Percentiles rank a stretch among this genome's conserved stretches.
These are phyloP conservation scores for Caenorhabditis drosophilae DNA, from an alignment of 2,888 invertebrate genomes.

Conservation along the genomic window DNA sequence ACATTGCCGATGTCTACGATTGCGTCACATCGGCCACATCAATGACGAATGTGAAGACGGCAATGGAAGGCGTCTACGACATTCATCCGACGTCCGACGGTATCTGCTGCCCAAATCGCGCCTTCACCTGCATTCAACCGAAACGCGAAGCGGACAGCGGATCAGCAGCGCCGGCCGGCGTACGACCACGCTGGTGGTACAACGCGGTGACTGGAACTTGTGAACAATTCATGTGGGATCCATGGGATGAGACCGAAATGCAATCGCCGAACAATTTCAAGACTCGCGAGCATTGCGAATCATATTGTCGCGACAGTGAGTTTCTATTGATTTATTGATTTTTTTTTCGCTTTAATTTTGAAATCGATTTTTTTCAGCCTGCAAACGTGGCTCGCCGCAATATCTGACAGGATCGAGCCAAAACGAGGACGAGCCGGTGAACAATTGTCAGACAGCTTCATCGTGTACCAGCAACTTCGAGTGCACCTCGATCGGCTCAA, in stretches of 20 bases:
- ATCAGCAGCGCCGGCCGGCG: slow-evolving; percentile 66
- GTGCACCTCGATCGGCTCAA: slow-evolving; percentile 65
- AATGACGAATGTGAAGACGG: slow-evolving; percentile 66
- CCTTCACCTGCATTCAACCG: slow-evolving; percentile 68
- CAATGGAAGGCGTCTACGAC: slow-evolving; percentile 68
- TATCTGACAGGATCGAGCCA: slow-evolving; percentile 59
- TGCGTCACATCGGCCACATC: slow-evolving; percentile 62
- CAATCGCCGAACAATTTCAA: slow-evolving; percentile 69
- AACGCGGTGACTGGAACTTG: slow-evolving; percentile 67
- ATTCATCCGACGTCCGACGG: slow-evolving; percentile 64
- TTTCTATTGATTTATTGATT: too few relatives aligned
- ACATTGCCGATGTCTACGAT: slow-evolving; percentile 66
- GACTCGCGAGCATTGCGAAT: slow-evolving; percentile 67
- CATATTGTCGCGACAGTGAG: slow-evolving; percentile 67
- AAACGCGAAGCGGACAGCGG: slow-evolving; percentile 67
- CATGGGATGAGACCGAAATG: slow-evolving; percentile 68
- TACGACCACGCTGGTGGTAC: slow-evolving; percentile 66
- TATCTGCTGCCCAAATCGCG: slow-evolving; percentile 67
- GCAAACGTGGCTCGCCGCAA: slow-evolving; percentile 68
- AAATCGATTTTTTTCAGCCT: slow-evolving; percentile 52
- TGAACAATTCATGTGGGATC: slow-evolving; percentile 69
- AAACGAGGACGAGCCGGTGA: slow-evolving; percentile 66
- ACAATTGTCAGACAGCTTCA: slow-evolving; percentile 64
- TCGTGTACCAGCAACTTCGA: slow-evolving; percentile 66
- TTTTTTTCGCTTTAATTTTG: too few relatives aligned